These are phyloP conservation scores for Pimephales promelas DNA, from an alignment of 2,113 vertebrate species.

Conservation along the genomic window DNA sequence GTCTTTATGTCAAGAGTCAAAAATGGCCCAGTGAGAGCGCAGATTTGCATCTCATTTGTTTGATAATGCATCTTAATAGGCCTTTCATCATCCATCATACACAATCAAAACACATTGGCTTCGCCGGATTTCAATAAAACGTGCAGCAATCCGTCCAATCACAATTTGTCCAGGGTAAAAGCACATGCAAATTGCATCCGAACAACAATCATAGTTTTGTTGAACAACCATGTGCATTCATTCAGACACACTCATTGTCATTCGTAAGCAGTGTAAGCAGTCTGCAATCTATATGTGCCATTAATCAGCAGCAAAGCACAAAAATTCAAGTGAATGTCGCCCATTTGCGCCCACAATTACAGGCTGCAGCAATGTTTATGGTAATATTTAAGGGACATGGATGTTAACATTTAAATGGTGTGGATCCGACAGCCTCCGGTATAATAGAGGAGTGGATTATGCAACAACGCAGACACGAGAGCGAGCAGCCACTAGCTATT, in stretches of 20 bases:
- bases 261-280: neutral
- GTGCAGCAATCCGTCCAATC: constrained; percentile 29
- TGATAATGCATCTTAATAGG: constrained; percentile 46
- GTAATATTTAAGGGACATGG: constrained; percentile 27
- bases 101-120: constrained; percentile 5
- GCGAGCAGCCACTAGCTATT: constrained; percentile 35
- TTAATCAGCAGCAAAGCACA: neutral
- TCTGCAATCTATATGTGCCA: neutral
- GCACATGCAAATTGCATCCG: neutral
- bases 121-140: constrained; percentile 38
- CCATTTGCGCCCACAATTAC: neutral
- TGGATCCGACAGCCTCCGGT: constrained; percentile 17
- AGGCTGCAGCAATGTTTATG: constrained; percentile 23
- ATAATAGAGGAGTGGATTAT: constrained; percentile 23
- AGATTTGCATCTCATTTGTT: constrained; percentile 33
- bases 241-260: neutral
- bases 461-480: constrained; percentile 1
- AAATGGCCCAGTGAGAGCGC: constrained; percentile 20
- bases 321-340: constrained; percentile 8
- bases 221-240: constrained; percentile 13
- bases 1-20: constrained; percentile 27
- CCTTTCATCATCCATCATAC: constrained; percentile 14
- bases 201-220: neutral
- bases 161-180: constrained; percentile 7
- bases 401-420: constrained; percentile 45